phyloP scores from a whole-genome alignment of 1,140 invertebrate species.

The Brachionus sp. region DNA sequence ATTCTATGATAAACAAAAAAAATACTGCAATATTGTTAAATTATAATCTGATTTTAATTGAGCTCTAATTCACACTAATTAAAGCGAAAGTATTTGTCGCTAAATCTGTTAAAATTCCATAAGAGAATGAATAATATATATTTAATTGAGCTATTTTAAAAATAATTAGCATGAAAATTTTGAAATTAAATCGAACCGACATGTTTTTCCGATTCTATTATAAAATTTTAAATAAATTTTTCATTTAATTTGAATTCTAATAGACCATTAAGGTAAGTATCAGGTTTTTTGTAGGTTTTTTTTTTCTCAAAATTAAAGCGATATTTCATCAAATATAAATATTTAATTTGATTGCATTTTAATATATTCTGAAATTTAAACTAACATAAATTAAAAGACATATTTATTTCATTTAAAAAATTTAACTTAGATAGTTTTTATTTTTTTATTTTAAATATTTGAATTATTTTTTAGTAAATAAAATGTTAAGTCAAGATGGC shows the following conservation, averaged over 20 bases:
- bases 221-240: not conserved
- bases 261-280: not conserved
- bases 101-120: not conserved
- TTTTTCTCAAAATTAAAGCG: not conserved
- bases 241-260: not conserved
- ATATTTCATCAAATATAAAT: not conserved
- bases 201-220: not conserved
- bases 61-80: not conserved
- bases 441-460: no score
- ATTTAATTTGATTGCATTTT: not conserved
- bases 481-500: no score
- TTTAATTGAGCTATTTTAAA: not conserved
- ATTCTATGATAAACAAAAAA: no score
- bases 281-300: not conserved
- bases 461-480: no score
- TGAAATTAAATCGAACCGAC: not conserved
- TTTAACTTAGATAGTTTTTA: no score
- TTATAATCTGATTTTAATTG: no score
- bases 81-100: not conserved
- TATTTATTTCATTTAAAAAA: no score
- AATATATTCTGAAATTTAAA: not conserved
- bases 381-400: no score
- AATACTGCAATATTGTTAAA: no score
- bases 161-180: not conserved
- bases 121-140: not conserved